These are phyloP conservation scores for Pterostichus niger DNA, from an alignment of 2,888 invertebrate genomes.

Conservation along the genomic window DNA sequence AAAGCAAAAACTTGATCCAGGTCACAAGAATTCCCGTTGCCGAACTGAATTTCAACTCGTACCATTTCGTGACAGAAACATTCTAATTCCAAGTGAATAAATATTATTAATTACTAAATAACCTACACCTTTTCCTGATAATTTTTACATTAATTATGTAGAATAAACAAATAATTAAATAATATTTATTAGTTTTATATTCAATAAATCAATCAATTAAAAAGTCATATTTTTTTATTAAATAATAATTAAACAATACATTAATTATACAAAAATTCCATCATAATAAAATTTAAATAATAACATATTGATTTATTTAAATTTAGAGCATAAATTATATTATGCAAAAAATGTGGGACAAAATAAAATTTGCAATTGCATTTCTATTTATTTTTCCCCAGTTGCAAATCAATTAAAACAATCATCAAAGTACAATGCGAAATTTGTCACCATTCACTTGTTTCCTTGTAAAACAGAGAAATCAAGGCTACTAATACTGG, in stretches of 20 bases:
- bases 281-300: too few relatives aligned
- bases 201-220: neutral
- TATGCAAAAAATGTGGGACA: too few relatives aligned
- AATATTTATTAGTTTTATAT: neutral
- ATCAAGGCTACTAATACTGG: slow-evolving; percentile 2
- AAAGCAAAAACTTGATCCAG: slow-evolving; percentile 48
- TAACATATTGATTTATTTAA: too few relatives aligned
- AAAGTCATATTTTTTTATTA: too few relatives aligned
- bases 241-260: too few relatives aligned
- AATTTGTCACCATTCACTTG: slow-evolving; percentile 25
- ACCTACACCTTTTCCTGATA: neutral
- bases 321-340: too few relatives aligned
- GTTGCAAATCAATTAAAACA: slow-evolving; percentile 8
- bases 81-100: slow-evolving; percentile 8
- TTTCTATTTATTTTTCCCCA: neutral
- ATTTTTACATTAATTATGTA: neutral
- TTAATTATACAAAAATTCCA: too few relatives aligned
- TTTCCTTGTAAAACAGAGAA: slow-evolving; percentile 29
- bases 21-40: slow-evolving; percentile 43
- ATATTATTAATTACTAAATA: neutral
- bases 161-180: neutral
- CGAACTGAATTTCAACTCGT: slow-evolving; percentile 22
- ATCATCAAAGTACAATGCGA: neutral
- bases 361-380: too few relatives aligned
- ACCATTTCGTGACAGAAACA: neutral